A percentile compares a stretch with the other conserved stretches of the same genome.
Evolutionary conservation across 2,113 vertebrate genomes (phyloP).

Genomic region (Chaetodon auriga): DNA sequence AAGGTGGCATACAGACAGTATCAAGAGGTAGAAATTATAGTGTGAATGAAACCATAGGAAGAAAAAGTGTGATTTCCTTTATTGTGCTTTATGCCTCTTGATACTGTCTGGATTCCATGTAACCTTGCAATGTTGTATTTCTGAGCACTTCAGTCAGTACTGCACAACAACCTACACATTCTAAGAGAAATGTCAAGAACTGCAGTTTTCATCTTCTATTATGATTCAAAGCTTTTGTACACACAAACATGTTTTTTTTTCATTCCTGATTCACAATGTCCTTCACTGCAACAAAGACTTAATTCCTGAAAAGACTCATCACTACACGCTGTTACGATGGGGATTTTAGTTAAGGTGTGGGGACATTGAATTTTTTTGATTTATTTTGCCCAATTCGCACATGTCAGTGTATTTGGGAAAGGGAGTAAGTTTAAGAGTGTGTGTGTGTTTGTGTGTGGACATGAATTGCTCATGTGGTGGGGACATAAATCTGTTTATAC

Average conservation of each 20-base stretch:
- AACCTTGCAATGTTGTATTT: not conserved
- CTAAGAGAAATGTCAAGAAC: not conserved
- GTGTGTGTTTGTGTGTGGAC: not conserved
- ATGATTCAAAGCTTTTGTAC: constrained; percentile 4
- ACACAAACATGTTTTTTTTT: not conserved
- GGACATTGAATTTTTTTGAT: not conserved
- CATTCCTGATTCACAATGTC: not conserved
- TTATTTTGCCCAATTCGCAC: not conserved
- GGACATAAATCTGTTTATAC: too few species aligned
- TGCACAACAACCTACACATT: not conserved
- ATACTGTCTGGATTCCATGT: not conserved
- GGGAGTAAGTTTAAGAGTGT: not conserved
- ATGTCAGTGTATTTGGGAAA: not conserved
- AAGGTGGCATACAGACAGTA: too few species aligned
- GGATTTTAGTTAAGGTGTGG: not conserved
- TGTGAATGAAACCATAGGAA: too few species aligned
- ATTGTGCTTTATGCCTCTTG: not conserved
- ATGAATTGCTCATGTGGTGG: too few species aligned
- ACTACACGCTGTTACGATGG: not conserved
- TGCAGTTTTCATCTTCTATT: not conserved
- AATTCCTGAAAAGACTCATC: not conserved
- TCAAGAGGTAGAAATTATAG: too few species aligned
- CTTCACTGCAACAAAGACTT: constrained; percentile 6
- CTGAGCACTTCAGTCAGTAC: not conserved
- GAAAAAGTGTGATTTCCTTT: too few species aligned